Conservation (phyloP, 30 jellyfish, hydroid and myxozoan species). For the Hydra vulgaris region DNA sequence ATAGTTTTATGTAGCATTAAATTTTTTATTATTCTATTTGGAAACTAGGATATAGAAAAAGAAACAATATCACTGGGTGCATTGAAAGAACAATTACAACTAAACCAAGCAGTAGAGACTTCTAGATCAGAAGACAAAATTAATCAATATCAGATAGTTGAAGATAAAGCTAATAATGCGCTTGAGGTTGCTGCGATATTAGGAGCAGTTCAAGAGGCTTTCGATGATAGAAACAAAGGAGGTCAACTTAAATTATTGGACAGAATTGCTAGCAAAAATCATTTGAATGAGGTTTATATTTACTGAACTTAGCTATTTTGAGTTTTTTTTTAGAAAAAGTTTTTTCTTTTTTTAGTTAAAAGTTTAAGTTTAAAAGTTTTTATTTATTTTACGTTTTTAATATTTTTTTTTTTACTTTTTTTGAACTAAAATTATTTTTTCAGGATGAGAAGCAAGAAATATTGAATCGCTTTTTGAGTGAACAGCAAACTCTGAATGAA, state of each 20-base stretch:
- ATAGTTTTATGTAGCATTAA: too few species aligned
- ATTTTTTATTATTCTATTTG: too few species aligned
- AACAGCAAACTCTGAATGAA: constrained; percentile 44
- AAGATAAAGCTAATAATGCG: background rate
- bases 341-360: too few species aligned
- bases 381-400: too few species aligned
- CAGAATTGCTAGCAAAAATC: background rate
- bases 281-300: background rate
- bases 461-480: constrained; percentile 39
- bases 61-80: too few species aligned
- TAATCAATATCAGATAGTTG: background rate
- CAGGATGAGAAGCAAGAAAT: constrained; percentile 44
- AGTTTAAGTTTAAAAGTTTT: background rate
- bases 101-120: too few species aligned
- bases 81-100: too few species aligned
- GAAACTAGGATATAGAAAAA: too few species aligned
- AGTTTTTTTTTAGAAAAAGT: too few species aligned
- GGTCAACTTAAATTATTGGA: background rate
- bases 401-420: too few species aligned
- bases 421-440: background rate
- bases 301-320: too few species aligned
- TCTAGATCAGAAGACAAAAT: background rate
- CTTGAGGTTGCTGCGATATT: background rate
- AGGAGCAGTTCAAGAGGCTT: background rate
- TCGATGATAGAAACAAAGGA: background rate